Conservation (phyloP, 2,888 invertebrate genomes). For the Plemyria rubiginata region DNA sequence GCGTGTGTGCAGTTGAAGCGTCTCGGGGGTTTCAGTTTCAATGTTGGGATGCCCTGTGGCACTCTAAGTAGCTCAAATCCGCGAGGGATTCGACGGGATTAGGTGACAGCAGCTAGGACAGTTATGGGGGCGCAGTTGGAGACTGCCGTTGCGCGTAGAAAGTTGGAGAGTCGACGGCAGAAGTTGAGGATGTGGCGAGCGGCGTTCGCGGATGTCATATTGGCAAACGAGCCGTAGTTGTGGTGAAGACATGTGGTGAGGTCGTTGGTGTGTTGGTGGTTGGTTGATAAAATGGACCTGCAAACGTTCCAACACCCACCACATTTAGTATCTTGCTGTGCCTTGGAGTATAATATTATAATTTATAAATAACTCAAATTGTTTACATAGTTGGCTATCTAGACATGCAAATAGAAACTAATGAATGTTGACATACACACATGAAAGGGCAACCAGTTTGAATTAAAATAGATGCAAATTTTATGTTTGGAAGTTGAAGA, state of each 20-base stretch:
- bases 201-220: slow-evolving; percentile 78
- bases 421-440: slow-evolving; percentile 7
- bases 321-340: slow-evolving; percentile 76
- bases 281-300: slow-evolving; percentile 85
- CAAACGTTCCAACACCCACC: slow-evolving; percentile 86
- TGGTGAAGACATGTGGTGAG: slow-evolving; percentile 84
- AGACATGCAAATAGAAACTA: slow-evolving; percentile 22
- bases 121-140: slow-evolving; percentile 69
- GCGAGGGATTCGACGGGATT: slow-evolving; percentile 52
- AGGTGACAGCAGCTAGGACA: slow-evolving; percentile 77
- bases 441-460: slow-evolving; percentile 1
- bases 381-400: slow-evolving; percentile 29
- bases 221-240: slow-evolving; percentile 80
- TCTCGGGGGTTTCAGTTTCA: slow-evolving; percentile 64
- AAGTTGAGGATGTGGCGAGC: slow-evolving; percentile 72
- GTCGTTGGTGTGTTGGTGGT: slow-evolving; percentile 84
- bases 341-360: slow-evolving; percentile 23
- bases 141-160: slow-evolving; percentile 76
- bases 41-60: slow-evolving; percentile 50
- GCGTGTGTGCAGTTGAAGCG: slow-evolving; percentile 54
- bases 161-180: slow-evolving; percentile 76
- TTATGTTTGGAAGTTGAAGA: slow-evolving; percentile 1
- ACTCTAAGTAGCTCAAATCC: slow-evolving; percentile 32
- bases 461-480: slow-evolving; percentile 10
- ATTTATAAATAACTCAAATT: slow-evolving; percentile 26